phyloP scores from a whole-genome alignment of 2,888 invertebrate species.

The Diplazon laetatorius region DNA sequence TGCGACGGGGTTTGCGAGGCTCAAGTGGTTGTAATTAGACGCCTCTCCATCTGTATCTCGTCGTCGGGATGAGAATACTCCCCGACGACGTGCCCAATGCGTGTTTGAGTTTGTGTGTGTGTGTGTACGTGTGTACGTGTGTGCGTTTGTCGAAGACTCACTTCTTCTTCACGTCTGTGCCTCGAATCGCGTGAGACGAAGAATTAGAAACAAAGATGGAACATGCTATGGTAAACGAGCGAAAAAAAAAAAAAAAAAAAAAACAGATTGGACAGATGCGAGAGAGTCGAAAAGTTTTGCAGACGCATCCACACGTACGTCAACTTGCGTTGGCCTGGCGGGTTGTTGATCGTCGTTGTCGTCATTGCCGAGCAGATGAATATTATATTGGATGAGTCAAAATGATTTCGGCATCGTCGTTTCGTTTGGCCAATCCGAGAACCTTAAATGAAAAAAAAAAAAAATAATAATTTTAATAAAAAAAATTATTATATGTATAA shows the following conservation, averaged over 20 bases:
- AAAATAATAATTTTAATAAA: no score
- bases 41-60: constrained; percentile 45
- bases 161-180: no score
- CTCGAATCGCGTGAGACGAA: constrained; percentile 9
- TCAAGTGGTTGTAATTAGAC: constrained; percentile 64
- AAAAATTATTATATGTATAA: no score
- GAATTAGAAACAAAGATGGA: constrained; percentile 11
- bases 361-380: constrained; percentile 34
- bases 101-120: no score
- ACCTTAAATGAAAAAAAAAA: no score
- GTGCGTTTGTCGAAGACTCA: constrained; percentile 25
- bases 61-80: constrained; percentile 38
- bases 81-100: no score
- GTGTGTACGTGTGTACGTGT: no score
- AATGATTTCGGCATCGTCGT: no score
- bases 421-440: no score
- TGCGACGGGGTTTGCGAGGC: constrained; percentile 38
- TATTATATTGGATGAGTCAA: no score
- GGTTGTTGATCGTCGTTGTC: no score
- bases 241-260: constrained; percentile 1
- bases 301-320: constrained; percentile 36
- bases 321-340: background rate
- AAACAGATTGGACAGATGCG: constrained; percentile 18
- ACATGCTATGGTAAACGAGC: no score
- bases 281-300: background rate